Evolutionary conservation across 2,797 vertebrate species (phyloP).

Genomic region (Centropyge bicolor): DNA sequence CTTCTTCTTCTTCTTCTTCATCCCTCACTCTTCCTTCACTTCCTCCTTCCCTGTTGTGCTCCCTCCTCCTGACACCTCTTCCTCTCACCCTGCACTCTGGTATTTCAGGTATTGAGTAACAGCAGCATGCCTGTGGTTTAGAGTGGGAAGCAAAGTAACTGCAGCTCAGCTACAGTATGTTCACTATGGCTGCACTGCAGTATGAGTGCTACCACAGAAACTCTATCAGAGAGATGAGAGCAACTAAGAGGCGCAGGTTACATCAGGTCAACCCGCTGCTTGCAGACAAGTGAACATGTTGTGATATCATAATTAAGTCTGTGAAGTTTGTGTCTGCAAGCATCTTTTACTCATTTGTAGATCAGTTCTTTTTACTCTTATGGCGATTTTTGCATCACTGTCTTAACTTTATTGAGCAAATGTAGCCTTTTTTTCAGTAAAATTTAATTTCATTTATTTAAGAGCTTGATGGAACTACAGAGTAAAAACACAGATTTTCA

Average conservation of each 20-base stretch:
- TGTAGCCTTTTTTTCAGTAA: neutral
- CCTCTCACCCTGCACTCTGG: slow-evolving; percentile 50
- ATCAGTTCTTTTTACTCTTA: neutral
- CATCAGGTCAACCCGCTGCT: slow-evolving; percentile 22
- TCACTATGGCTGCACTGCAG: slow-evolving; percentile 56
- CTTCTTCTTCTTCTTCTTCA: neutral
- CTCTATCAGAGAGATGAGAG: slow-evolving; percentile 31
- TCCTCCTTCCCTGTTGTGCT: slow-evolving; percentile 16
- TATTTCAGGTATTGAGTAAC: slow-evolving; percentile 74
- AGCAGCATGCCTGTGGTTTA: slow-evolving; percentile 68
- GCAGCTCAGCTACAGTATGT: slow-evolving; percentile 61
- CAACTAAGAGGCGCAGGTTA: slow-evolving; percentile 28
- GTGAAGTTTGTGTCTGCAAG: neutral
- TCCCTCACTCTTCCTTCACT: neutral
- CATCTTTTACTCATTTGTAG: neutral
- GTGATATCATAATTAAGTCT: neutral
- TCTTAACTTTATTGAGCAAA: too few relatives aligned
- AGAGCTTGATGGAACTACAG: neutral
- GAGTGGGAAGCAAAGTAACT: slow-evolving; percentile 38
- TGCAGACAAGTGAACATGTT: neutral
- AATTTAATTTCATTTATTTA: neutral
- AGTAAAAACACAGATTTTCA: slow-evolving; percentile 11
- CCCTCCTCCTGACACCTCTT: slow-evolving; percentile 29
- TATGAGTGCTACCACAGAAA: slow-evolving; percentile 28
- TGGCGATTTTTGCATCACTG: neutral